phyloP scores from a whole-genome alignment of 1,140 invertebrate species.

The Archegozetes longisetosus region DNA sequence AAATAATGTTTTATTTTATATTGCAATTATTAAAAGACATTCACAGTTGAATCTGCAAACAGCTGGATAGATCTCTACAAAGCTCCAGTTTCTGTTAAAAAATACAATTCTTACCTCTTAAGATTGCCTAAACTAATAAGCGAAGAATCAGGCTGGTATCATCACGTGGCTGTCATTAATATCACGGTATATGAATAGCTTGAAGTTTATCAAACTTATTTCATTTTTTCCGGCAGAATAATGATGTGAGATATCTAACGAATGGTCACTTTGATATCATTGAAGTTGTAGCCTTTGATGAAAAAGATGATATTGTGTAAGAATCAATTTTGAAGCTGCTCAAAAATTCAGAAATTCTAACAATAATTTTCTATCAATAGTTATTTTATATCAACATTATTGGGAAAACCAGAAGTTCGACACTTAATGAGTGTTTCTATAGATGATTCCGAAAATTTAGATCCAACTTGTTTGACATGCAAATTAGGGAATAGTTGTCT shows the following conservation, averaged over 20 bases:
- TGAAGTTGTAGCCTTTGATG: slow-evolving; percentile 58
- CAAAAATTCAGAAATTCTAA: neutral
- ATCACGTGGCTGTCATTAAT: slow-evolving; percentile 3
- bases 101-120: neutral
- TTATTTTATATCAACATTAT: slow-evolving; percentile 67
- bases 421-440: slow-evolving; percentile 32
- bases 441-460: neutral
- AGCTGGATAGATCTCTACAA: slow-evolving; percentile 8
- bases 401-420: slow-evolving; percentile 57
- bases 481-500: slow-evolving; percentile 26
- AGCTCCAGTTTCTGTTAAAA: neutral
- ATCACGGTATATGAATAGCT: neutral
- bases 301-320: slow-evolving; percentile 45
- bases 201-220: too few relatives aligned
- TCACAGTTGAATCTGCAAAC: neutral
- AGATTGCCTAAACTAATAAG: neutral
- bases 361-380: slow-evolving; percentile 33
- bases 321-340: slow-evolving; percentile 19
- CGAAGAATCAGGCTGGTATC: neutral
- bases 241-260: slow-evolving; percentile 39
- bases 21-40: neutral
- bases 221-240: too few relatives aligned
- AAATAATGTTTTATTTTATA: too few relatives aligned
- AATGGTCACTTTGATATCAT: slow-evolving; percentile 55
- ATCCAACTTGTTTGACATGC: slow-evolving; percentile 36